phyloP scores from a whole-genome alignment of 1,140 invertebrate species.

The Heliconius himera region DNA sequence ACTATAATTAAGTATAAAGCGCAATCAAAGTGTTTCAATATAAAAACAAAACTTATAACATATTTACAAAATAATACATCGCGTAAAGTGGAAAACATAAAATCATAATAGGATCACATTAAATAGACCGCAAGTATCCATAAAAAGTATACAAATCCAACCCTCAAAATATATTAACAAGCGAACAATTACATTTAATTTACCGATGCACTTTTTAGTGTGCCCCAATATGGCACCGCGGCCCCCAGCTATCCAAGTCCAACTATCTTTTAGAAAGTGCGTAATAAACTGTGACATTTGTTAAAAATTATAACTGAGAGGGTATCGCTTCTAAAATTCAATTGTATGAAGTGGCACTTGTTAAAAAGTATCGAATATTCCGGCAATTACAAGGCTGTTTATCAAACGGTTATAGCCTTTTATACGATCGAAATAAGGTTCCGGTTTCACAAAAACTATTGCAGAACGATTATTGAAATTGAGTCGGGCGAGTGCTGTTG shows the following conservation, averaged over 20 bases:
- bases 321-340: slow-evolving; percentile 73
- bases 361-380: slow-evolving; percentile 53
- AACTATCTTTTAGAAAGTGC: slow-evolving; percentile 51
- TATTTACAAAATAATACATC: not conserved
- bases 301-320: slow-evolving; percentile 75
- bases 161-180: slow-evolving; percentile 59
- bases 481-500: slow-evolving; percentile 28
- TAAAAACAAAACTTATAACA: not conserved
- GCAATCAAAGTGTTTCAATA: not conserved
- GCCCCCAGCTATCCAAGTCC: slow-evolving; percentile 47
- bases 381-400: slow-evolving; percentile 27
- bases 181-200: slow-evolving; percentile 80
- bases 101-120: not conserved
- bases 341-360: slow-evolving; percentile 73
- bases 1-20: not conserved
- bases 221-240: slow-evolving; percentile 60
- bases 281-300: slow-evolving; percentile 77
- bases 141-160: slow-evolving; percentile 35
- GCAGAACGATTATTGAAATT: slow-evolving; percentile 34
- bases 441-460: not conserved
- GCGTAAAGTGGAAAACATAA: slow-evolving; percentile 3
- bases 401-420: slow-evolving; percentile 27
- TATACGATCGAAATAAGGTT: slow-evolving; percentile 20
- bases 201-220: slow-evolving; percentile 74
- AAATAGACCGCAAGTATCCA: slow-evolving; percentile 24